A percentile compares a stretch with the other conserved stretches of the same genome.
Conservation (phyloP, 2,888 invertebrate species). For the Cybosia mesomella region DNA sequence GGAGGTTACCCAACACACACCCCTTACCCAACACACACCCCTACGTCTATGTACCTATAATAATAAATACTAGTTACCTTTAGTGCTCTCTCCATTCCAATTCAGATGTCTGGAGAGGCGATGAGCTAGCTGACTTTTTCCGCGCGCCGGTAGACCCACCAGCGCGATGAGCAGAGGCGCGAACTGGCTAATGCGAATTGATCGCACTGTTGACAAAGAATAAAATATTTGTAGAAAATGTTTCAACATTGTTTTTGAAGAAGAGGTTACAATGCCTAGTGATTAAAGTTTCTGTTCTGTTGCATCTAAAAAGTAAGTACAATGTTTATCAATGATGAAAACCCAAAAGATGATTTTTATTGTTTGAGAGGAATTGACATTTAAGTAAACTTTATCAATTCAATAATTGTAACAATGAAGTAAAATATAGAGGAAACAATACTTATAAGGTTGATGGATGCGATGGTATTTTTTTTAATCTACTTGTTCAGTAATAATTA, state of each 20-base stretch:
- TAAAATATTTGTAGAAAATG: not conserved
- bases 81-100: conserved; percentile 95
- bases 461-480: too few relatives aligned
- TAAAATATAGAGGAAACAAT: too few relatives aligned
- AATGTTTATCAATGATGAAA: not conserved
- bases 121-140: conserved; percentile 96
- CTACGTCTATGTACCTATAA: too few relatives aligned
- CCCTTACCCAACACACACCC: too few relatives aligned
- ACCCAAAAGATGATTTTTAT: not conserved
- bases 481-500: too few relatives aligned
- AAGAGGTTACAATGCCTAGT: not conserved
- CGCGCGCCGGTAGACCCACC: conserved; percentile 96
- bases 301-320: too few relatives aligned
- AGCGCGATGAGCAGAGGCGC: conserved; percentile 94
- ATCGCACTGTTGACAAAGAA: conserved; percentile 82
- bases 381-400: not conserved
- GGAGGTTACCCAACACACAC: too few relatives aligned
- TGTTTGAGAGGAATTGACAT: not conserved
- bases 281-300: too few relatives aligned
- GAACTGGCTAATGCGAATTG: conserved; percentile 81
- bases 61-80: conserved; percentile 85
- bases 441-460: too few relatives aligned
- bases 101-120: conserved; percentile 95
- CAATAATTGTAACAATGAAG: not conserved
- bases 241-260: not conserved